Evolutionary conservation across 2,797 vertebrate genomes (phyloP).

Genomic region (Artibeus jamaicensis): DNA sequence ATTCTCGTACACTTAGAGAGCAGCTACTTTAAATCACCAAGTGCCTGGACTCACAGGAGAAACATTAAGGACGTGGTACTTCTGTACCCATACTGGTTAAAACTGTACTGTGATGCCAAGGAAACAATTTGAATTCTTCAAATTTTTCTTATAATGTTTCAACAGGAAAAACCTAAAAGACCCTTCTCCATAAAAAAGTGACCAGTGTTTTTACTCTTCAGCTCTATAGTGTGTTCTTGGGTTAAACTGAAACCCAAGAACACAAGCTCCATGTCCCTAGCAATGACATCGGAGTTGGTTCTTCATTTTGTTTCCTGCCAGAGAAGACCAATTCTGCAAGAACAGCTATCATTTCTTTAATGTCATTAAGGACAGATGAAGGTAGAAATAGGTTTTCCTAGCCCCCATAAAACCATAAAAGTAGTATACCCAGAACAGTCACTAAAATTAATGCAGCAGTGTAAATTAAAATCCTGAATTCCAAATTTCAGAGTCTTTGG

Average conservation of each 20-base stretch:
- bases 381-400: not conserved
- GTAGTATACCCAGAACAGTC: not conserved
- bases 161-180: conserved; percentile 2
- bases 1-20: not conserved
- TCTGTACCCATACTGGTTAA: not conserved
- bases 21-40: not conserved
- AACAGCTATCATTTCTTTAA: conserved; percentile 6
- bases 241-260: conserved; percentile 50
- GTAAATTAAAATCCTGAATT: not conserved
- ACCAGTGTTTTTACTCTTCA: not conserved
- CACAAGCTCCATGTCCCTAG: conserved; percentile 6
- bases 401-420: not conserved
- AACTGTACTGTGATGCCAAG: not conserved
- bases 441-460: not conserved
- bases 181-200: not conserved
- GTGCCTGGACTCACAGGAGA: not conserved
- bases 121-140: conserved; percentile 18
- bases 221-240: not conserved
- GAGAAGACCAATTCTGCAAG: not conserved
- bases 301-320: conserved; percentile 36
- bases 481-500: not conserved
- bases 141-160: conserved; percentile 22
- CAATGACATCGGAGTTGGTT: conserved; percentile 43
- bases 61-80: not conserved
- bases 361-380: not conserved